Evolutionary conservation across 2,888 invertebrate species (phyloP).

Genomic region (Caenorhabditis sulstoni): DNA sequence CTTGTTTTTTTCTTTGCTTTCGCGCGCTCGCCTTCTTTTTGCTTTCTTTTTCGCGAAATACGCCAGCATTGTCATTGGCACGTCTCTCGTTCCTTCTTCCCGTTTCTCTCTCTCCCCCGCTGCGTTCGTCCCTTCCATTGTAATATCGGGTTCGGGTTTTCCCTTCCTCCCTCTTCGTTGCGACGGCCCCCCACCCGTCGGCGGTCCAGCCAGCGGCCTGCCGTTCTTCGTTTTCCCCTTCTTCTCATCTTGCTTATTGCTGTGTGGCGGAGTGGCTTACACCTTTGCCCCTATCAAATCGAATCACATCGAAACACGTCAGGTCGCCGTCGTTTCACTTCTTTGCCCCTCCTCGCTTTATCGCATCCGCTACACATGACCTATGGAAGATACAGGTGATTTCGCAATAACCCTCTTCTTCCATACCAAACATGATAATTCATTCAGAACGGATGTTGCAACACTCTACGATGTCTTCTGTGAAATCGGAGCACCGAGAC

Average conservation of each 20-base stretch:
- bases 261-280: constrained; percentile 21
- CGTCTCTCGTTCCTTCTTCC: constrained; percentile 12
- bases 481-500: constrained; percentile 64
- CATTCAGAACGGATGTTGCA: constrained; percentile 69
- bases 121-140: constrained; percentile 11
- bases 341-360: neutral
- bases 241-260: constrained; percentile 6
- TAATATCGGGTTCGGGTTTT: constrained; percentile 13
- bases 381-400: constrained; percentile 56
- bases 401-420: neutral
- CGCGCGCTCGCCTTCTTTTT: constrained; percentile 5
- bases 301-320: neutral
- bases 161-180: too few relatives aligned
- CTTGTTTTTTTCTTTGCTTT: neutral
- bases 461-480: constrained; percentile 78
- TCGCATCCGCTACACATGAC: constrained; percentile 37
- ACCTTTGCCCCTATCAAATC: neutral
- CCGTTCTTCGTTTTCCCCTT: constrained; percentile 4
- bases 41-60: constrained; percentile 1
- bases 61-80: constrained; percentile 11
- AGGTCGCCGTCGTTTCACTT: constrained; percentile 24
- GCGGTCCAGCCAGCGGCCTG: neutral
- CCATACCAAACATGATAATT: too few relatives aligned
- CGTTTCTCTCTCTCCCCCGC: too few relatives aligned
- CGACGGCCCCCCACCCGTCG: too few relatives aligned